Evolutionary conservation across 2,888 invertebrate species (phyloP).

Genomic region (Xanthia icteritia): DNA sequence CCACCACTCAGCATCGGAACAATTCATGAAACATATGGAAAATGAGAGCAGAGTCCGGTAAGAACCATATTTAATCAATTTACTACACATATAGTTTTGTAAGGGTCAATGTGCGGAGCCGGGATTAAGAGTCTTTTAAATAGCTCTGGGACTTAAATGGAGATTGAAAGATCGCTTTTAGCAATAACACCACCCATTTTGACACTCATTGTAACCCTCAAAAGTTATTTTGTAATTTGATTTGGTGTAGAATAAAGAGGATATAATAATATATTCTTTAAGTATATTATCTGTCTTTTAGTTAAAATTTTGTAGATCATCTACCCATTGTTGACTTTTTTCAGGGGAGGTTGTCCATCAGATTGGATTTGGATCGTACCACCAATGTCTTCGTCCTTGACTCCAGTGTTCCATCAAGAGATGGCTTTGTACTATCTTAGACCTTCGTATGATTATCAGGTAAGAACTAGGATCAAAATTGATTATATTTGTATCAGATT

Average conservation of each 20-base stretch:
- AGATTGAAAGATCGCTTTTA: neutral
- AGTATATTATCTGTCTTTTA: neutral
- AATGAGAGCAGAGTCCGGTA: constrained; percentile 95
- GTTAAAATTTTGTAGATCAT: neutral
- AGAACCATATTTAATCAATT: constrained; percentile 51
- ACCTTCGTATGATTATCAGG: constrained; percentile 98
- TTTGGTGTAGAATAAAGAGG: neutral
- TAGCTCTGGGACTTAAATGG: too few species aligned
- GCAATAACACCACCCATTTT: neutral
- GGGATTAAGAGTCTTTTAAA: too few species aligned
- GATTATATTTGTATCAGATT: neutral
- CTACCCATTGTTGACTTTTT: constrained; percentile 36
- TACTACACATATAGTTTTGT: too few species aligned
- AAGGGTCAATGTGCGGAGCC: too few species aligned
- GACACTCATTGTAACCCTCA: neutral
- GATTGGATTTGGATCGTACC: constrained; percentile 96
- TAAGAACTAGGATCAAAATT: constrained; percentile 72
- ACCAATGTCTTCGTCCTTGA: constrained; percentile 94
- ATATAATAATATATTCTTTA: too few species aligned
- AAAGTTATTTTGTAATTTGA: neutral
- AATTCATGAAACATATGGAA: constrained; percentile 98
- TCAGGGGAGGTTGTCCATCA: constrained; percentile 94
- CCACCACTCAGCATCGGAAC: constrained; percentile 98
- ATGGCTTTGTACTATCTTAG: constrained; percentile 97
- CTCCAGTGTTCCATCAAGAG: constrained; percentile 95